These are phyloP conservation scores for Puntigrus tetrazona DNA, from an alignment of 2,113 vertebrate species.

Conservation along the genomic window DNA sequence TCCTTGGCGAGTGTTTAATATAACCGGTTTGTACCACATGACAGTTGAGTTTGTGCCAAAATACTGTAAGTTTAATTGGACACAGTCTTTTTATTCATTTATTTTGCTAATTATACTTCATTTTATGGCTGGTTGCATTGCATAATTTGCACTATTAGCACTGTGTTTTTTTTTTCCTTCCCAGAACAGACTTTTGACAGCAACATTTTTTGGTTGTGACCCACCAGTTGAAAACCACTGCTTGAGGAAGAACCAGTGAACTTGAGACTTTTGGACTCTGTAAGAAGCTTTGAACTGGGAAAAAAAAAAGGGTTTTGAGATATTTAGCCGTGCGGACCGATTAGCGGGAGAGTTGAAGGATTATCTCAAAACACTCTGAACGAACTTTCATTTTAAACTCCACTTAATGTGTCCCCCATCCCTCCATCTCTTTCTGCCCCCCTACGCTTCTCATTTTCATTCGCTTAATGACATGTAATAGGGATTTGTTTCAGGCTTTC, in stretches of 20 bases:
- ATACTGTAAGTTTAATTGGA: neutral
- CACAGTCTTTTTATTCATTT: neutral
- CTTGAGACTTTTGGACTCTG: neutral
- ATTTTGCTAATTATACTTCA: neutral
- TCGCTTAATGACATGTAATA: constrained; percentile 56
- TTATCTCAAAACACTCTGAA: constrained; percentile 19
- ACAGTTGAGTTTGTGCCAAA: neutral
- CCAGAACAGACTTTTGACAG: neutral
- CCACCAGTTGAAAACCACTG: neutral
- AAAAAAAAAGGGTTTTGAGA: neutral
- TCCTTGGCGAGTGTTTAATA: neutral
- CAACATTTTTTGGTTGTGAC: neutral
- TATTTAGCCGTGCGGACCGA: neutral
- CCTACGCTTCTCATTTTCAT: constrained; percentile 48
- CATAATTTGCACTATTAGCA: neutral
- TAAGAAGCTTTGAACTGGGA: neutral
- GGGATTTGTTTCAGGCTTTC: constrained; percentile 54
- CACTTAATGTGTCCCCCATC: neutral
- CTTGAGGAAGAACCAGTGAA: neutral
- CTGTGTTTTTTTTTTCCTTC: neutral
- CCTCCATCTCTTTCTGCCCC: constrained; percentile 12
- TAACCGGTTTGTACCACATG: neutral
- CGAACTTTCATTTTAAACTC: constrained; percentile 22
- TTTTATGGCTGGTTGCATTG: neutral
- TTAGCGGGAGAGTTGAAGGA: constrained; percentile 8